These are phyloP conservation scores for Heteronetta atricapilla DNA, from an alignment of 2,113 vertebrate species.

Conservation along the genomic window DNA sequence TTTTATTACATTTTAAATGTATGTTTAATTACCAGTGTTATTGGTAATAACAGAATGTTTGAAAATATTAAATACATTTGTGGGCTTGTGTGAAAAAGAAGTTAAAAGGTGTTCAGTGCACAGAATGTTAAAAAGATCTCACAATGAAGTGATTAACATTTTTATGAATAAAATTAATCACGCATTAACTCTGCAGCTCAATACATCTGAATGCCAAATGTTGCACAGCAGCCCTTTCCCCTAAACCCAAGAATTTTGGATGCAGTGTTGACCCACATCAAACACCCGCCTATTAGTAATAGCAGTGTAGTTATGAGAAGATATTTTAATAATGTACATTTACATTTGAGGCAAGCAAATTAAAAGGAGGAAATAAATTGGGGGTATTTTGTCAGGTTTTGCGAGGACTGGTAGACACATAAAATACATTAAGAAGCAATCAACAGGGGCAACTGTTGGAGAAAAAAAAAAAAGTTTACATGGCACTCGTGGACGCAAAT, in stretches of 20 bases:
- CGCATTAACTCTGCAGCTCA: conserved; percentile 77
- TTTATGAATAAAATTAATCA: conserved; percentile 89
- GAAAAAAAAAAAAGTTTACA: neutral
- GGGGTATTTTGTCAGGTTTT: neutral
- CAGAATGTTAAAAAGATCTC: conserved; percentile 81
- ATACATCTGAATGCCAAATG: conserved; percentile 78
- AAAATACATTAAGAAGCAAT: neutral
- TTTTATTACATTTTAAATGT: conserved; percentile 64
- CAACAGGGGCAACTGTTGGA: neutral
- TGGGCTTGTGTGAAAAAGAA: conserved; percentile 69
- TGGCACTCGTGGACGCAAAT: neutral
- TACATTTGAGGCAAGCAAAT: conserved; percentile 58
- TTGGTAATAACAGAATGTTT: conserved; percentile 60
- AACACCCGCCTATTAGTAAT: conserved; percentile 39
- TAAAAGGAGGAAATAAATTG: conserved; percentile 23
- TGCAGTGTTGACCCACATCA: conserved; percentile 53
- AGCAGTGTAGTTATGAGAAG: conserved; percentile 49
- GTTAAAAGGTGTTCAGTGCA: conserved; percentile 72
- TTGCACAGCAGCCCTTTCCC: conserved; percentile 56
- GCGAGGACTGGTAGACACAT: neutral
- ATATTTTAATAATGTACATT: conserved; percentile 45
- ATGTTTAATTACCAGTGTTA: conserved; percentile 74
- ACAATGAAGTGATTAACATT: conserved; percentile 86
- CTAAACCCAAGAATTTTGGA: conserved; percentile 55
- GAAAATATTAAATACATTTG: conserved; percentile 78